Conservation (phyloP, 2,797 vertebrate genomes). For the Gobionotothen gibberifrons region DNA sequence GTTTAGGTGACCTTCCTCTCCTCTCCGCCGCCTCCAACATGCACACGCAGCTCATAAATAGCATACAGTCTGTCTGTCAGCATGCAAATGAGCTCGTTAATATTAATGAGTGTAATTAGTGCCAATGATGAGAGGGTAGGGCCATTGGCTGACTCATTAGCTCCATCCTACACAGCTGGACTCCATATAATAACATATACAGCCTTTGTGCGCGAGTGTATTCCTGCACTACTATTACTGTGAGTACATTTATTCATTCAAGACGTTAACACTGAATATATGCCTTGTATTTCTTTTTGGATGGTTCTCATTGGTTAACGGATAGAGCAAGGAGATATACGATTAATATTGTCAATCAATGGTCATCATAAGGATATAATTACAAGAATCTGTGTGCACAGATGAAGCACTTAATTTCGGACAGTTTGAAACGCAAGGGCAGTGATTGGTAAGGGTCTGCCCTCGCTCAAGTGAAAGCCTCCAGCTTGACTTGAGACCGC, state of each 20-base stretch:
- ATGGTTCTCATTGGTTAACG: neutral
- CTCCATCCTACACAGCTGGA: constrained; percentile 67
- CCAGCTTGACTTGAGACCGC: no score
- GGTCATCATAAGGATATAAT: neutral
- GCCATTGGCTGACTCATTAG: constrained; percentile 48
- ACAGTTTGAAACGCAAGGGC: no score
- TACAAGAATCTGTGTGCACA: neutral
- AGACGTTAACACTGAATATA: neutral
- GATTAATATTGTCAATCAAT: neutral
- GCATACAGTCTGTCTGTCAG: constrained; percentile 46
- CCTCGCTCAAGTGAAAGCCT: no score
- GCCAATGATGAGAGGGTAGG: constrained; percentile 66
- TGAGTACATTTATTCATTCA: neutral
- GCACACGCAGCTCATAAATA: constrained; percentile 51
- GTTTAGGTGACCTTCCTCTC: constrained; percentile 37
- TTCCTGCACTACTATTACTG: neutral
- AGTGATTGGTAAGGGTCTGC: no score
- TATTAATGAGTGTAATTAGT: constrained; percentile 80
- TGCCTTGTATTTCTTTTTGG: neutral
- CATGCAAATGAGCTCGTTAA: constrained; percentile 73
- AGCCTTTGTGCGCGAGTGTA: neutral
- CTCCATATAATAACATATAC: constrained; percentile 36
- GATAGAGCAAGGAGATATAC: neutral
- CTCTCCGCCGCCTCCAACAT: constrained; percentile 23
- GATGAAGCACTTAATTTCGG: no score